A percentile compares a stretch with the other conserved stretches of the same genome.
Conservation (phyloP, 2,797 vertebrate species). For the Pangasius djambal region DNA sequence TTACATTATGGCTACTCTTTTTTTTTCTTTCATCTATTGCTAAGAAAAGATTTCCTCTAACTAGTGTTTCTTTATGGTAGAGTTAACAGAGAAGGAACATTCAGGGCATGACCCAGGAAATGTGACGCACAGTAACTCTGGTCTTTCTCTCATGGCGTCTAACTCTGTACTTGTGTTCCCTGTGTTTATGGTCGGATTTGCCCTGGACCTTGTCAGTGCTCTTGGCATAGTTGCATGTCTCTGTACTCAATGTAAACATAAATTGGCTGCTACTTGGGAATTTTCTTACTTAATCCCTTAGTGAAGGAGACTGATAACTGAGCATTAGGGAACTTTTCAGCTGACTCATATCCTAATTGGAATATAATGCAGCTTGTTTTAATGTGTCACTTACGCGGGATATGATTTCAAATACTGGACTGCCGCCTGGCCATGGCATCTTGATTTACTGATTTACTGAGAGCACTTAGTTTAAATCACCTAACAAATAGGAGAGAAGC, state of each 20-base stretch:
- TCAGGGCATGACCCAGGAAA: constrained; percentile 37
- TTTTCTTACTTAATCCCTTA: constrained; percentile 35
- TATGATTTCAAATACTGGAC: not conserved
- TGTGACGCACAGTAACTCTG: constrained; percentile 35
- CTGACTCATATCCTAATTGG: not conserved
- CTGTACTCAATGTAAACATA: constrained; percentile 41
- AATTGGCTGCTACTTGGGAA: constrained; percentile 21
- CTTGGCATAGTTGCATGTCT: constrained; percentile 33
- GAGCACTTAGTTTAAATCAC: not conserved
- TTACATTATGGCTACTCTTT: not conserved
- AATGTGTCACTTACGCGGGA: not conserved
- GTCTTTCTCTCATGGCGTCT: constrained; percentile 30
- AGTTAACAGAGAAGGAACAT: constrained; percentile 19
- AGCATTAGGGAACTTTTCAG: not conserved
- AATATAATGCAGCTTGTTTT: not conserved
- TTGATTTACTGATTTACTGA: not conserved
- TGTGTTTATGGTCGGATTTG: constrained; percentile 50
- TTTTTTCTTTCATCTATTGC: not conserved
- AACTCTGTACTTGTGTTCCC: constrained; percentile 10
- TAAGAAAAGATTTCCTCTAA: constrained; percentile 22
- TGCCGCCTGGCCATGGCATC: not conserved
- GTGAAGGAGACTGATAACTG: not conserved
- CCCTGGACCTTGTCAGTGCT: constrained; percentile 53
- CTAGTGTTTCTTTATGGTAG: constrained; percentile 24
- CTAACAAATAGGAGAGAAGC: not conserved